Evolutionary conservation across 2,888 invertebrate genomes (phyloP).

Genomic region (Trachelus stipa): DNA sequence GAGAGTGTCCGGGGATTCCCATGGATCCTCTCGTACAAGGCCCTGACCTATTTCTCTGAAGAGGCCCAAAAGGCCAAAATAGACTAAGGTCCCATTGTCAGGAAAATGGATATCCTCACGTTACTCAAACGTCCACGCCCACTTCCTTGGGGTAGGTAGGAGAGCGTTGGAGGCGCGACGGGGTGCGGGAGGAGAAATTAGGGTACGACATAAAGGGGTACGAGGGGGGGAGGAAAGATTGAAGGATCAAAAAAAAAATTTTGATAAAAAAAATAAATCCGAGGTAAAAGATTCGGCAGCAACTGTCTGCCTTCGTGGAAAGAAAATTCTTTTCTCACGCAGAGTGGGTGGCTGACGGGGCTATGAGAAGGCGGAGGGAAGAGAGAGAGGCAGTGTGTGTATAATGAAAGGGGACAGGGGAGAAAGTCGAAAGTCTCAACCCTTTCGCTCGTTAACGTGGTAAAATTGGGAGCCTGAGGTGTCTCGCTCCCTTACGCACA

Average conservation of each 20-base stretch:
- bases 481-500: slow-evolving; percentile 9
- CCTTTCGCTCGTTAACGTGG: slow-evolving; percentile 37
- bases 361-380: slow-evolving; percentile 2
- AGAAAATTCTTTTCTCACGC: slow-evolving; percentile 15
- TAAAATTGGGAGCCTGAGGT: slow-evolving; percentile 29
- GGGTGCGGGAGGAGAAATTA: no score
- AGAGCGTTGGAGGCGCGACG: no score
- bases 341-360: background rate
- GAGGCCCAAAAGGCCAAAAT: slow-evolving; percentile 37
- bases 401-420: slow-evolving; percentile 18
- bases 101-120: background rate
- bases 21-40: slow-evolving; percentile 12
- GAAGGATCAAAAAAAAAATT: background rate
- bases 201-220: no score
- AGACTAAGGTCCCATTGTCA: slow-evolving; percentile 29
- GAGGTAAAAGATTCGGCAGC: slow-evolving; percentile 19
- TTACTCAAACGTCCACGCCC: no score
- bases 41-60: slow-evolving; percentile 52
- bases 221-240: rapidly evolving
- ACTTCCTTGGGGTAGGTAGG: no score
- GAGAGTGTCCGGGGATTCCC: no score
- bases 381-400: background rate
- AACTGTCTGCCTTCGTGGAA: slow-evolving; percentile 15
- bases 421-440: slow-evolving; percentile 22
- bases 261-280: background rate